Percentiles rank a stretch among this genome's conserved stretches.
phyloP scores from a whole-genome alignment of 2,797 vertebrate species.

The Clarias pachynema region DNA sequence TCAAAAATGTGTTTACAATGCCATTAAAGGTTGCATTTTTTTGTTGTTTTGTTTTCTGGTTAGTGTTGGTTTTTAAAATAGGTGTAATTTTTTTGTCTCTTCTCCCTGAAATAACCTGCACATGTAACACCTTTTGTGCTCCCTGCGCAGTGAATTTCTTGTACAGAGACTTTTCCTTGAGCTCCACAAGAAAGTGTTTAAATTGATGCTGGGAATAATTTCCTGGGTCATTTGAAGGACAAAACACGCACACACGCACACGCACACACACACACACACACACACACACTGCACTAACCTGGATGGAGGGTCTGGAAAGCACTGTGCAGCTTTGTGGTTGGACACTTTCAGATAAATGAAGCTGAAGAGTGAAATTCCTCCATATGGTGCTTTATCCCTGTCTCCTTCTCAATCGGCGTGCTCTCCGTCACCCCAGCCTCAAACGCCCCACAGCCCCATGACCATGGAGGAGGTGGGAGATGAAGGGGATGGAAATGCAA shows the following conservation, averaged over 20 bases:
- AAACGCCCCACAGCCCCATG: conserved; percentile 23
- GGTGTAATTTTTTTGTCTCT: conserved; percentile 5
- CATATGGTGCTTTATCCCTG: conserved; percentile 52
- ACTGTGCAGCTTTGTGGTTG: conserved; percentile 38
- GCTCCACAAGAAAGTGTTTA: conserved; percentile 29
- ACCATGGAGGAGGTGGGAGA: not conserved
- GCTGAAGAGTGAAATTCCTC: conserved; percentile 40
- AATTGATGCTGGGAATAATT: conserved; percentile 25
- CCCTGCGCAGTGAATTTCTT: conserved; percentile 34
- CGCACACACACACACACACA: conserved; percentile 33
- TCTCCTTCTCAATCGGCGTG: conserved; percentile 28
- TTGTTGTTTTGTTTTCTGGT: conserved; percentile 18
- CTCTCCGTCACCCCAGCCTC: conserved; percentile 33
- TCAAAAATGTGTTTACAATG: conserved; percentile 44
- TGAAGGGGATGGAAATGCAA: conserved; percentile 7
- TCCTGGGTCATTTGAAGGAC: conserved; percentile 34
- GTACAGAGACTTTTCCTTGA: conserved; percentile 40
- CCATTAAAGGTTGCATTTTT: conserved; percentile 32
- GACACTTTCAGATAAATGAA: conserved; percentile 36
- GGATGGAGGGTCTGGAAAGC: conserved; percentile 34
- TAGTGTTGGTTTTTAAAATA: conserved; percentile 28
- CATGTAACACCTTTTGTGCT: conserved; percentile 29
- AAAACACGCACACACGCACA: not conserved
- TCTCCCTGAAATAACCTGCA: conserved; percentile 13
- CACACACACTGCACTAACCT: conserved; percentile 44